A percentile compares a stretch with the other conserved stretches of the same genome.
Conservation (phyloP, 2,797 vertebrate species). For the Ataeniobius toweri region DNA sequence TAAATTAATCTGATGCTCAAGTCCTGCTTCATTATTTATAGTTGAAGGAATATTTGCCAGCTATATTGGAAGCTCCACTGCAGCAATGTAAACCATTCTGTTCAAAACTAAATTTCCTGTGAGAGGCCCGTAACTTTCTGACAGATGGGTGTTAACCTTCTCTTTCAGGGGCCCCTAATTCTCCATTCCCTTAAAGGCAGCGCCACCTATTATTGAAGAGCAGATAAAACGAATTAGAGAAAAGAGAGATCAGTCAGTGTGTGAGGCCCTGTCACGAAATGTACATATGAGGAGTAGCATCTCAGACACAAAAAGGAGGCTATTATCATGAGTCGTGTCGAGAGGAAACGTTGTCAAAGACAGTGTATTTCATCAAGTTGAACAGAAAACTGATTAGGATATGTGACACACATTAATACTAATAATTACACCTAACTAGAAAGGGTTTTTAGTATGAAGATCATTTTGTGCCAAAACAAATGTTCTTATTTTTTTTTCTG, state of each 20-base stretch:
- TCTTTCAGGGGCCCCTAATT: slow-evolving; percentile 65
- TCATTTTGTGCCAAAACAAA: background rate
- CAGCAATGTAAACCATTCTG: slow-evolving; percentile 8
- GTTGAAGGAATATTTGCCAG: background rate
- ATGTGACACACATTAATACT: slow-evolving; percentile 63
- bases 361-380: slow-evolving; percentile 48
- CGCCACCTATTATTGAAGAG: slow-evolving; percentile 70
- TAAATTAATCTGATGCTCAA: background rate
- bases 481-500: slow-evolving; percentile 5
- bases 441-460: slow-evolving; percentile 61
- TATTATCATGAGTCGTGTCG: slow-evolving; percentile 65
- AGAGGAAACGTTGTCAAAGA: slow-evolving; percentile 27
- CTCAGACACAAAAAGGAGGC: slow-evolving; percentile 71
- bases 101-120: slow-evolving; percentile 57
- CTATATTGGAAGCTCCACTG: background rate
- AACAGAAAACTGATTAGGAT: slow-evolving; percentile 62
- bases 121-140: slow-evolving; percentile 60
- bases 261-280: slow-evolving; percentile 44
- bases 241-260: slow-evolving; percentile 82
- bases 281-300: slow-evolving; percentile 64
- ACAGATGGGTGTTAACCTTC: slow-evolving; percentile 73
- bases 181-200: slow-evolving; percentile 70
- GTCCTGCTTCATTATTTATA: background rate
- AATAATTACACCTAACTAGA: slow-evolving; percentile 73
- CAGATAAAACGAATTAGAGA: slow-evolving; percentile 83